Percentiles rank a stretch among this genome's conserved stretches.
Conservation (phyloP, 1,140 invertebrate species). For the Pogonomyrmex barbatus region DNA sequence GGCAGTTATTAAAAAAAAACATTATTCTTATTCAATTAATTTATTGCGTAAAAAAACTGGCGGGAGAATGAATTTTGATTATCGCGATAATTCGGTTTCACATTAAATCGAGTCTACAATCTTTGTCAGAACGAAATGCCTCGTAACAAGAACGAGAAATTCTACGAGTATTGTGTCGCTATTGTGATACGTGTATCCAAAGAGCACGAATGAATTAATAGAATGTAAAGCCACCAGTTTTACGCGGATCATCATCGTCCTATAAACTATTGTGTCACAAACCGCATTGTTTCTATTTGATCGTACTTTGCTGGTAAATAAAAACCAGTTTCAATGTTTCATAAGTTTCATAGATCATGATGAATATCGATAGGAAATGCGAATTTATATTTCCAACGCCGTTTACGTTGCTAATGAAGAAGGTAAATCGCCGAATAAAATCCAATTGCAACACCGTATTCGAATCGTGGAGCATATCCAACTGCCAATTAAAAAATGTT, state of each 20-base stretch:
- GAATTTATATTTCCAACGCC: neutral
- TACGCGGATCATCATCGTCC: neutral
- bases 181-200: constrained; percentile 15
- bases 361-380: neutral
- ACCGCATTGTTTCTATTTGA: neutral
- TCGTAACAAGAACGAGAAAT: constrained; percentile 13
- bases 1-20: neutral
- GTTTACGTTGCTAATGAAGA: neutral
- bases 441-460: neutral
- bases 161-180: constrained; percentile 21
- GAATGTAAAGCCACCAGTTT: constrained; percentile 22
- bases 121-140: neutral
- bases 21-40: neutral
- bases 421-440: neutral
- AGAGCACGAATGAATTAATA: constrained; percentile 35
- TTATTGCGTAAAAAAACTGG: constrained; percentile 4
- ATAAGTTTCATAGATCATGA: neutral
- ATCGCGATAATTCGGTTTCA: neutral
- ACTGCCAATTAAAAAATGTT: neutral
- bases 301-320: neutral
- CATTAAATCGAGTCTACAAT: neutral
- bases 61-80: neutral
- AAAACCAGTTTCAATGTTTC: neutral
- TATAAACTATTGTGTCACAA: neutral
- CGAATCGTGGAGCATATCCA: neutral